Percentiles rank a stretch among this genome's conserved stretches.
Evolutionary conservation across 2,888 invertebrate genomes (phyloP).

Genomic region (Troides aeacus): DNA sequence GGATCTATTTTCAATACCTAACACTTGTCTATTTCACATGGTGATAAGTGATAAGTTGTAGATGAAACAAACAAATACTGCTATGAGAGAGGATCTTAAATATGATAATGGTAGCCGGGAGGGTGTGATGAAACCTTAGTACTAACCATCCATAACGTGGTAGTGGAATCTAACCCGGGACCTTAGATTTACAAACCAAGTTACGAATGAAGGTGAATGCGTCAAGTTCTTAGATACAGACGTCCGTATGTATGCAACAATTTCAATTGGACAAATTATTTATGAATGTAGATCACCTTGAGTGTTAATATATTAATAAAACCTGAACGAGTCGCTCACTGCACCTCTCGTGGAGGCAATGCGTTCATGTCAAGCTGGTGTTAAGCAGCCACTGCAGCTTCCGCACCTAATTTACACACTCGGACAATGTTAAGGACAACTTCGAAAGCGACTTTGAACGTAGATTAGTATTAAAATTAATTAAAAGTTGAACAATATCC

Average conservation of each 20-base stretch:
- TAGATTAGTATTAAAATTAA: background rate
- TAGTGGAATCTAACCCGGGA: too few species aligned
- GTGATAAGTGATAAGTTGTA: too few species aligned
- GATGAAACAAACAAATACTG: too few species aligned
- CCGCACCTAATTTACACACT: slow-evolving; percentile 13
- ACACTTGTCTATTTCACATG: too few species aligned
- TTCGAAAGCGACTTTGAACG: background rate
- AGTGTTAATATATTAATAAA: slow-evolving; percentile 40
- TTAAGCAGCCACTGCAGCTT: background rate
- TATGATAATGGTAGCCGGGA: too few species aligned
- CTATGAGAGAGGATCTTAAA: too few species aligned
- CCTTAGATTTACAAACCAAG: too few species aligned
- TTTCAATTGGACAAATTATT: slow-evolving; percentile 59
- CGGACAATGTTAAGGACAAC: slow-evolving; percentile 17
- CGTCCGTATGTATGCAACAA: slow-evolving; percentile 13
- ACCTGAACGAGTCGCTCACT: slow-evolving; percentile 38
- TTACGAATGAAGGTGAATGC: background rate
- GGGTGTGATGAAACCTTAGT: too few species aligned
- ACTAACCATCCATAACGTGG: too few species aligned
- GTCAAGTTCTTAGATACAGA: background rate
- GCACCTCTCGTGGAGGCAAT: slow-evolving; percentile 12
- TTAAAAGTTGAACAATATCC: background rate
- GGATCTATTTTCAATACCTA: too few species aligned
- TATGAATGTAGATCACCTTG: slow-evolving; percentile 75
- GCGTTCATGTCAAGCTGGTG: slow-evolving; percentile 4